A percentile compares a stretch with the other conserved stretches of the same genome.
These are phyloP conservation scores for Volucella bombylans DNA, from an alignment of 2,888 invertebrate genomes.

Conservation along the genomic window DNA sequence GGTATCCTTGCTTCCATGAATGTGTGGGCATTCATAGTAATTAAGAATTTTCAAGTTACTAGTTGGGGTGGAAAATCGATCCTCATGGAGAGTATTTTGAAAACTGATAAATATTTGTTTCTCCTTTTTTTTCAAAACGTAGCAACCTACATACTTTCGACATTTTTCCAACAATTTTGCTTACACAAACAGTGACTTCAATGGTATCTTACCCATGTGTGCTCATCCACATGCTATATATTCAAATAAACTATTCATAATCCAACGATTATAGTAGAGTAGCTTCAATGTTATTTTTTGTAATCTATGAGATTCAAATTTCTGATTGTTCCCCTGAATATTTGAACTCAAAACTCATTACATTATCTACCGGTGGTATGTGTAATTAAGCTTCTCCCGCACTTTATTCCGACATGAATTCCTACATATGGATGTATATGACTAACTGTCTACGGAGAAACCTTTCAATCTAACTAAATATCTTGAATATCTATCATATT, in stretches of 20 bases:
- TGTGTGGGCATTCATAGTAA: too few relatives aligned
- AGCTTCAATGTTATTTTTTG: background rate
- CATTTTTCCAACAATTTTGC: too few relatives aligned
- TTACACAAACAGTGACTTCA: too few relatives aligned
- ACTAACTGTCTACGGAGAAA: conserved; percentile 17
- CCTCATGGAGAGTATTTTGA: too few relatives aligned
- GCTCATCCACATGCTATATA: too few relatives aligned
- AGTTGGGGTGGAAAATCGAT: too few relatives aligned
- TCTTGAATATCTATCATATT: conserved; percentile 38
- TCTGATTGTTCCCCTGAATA: conserved; percentile 40
- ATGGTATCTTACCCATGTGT: too few relatives aligned
- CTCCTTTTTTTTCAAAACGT: too few relatives aligned
- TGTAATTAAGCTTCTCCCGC: conserved; percentile 18
- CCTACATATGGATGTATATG: background rate
- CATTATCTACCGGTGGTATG: conserved; percentile 36
- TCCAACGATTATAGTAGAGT: background rate
- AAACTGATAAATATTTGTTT: too few relatives aligned
- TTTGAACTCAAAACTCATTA: conserved; percentile 55
- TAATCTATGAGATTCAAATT: background rate
- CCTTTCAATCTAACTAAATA: conserved; percentile 23
- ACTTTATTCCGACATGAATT: conserved; percentile 43
- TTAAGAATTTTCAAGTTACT: too few relatives aligned
- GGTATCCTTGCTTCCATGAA: too few relatives aligned
- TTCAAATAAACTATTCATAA: conserved; percentile 17
- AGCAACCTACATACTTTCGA: too few relatives aligned